Evolutionary conservation across 1,140 invertebrate species (phyloP), one percentile per base, ranked within the genome.

Genomic region (Magallana ariakensis): DNA sequence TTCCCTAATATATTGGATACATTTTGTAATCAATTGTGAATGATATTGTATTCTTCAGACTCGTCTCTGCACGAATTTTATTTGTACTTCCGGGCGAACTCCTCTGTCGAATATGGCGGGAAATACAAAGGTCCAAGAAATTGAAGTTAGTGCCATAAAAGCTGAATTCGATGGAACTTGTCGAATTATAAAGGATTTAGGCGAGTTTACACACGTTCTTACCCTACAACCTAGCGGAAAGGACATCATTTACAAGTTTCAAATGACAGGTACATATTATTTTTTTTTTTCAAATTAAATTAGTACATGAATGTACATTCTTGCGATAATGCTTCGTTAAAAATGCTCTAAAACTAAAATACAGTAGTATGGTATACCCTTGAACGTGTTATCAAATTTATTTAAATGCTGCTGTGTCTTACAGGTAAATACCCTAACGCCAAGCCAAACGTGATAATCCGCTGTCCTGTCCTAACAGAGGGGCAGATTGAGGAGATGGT

Each of bases 231-330:
- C 92, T 82, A 87, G 90, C n/a, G 86, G 92, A 33, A 85, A 90
- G 19, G 91, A 94, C 81, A 89, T 92, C 13, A 90, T 92, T 0
- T 90, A 93, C 57, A 94, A 94, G 86, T 94, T 94, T 89, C 93
- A 94, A 86, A 83, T 94, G 15, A 87, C 91, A 91, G 90, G 94
- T 94, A 90, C 84, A 62, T 83, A 19, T 54, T 16, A 80, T 60
- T 0, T 60, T 60, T 46, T 4, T 46, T 46, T 46, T 46, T 46
- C 33, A 46, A 46, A 46, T 46, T 46, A 46, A 46, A 46, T 46
- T 4, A 46, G 5, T 46, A n/a, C 33, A 46, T 46, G 2, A 4
- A 46, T 46, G 33, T 46, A 46, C 33, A 2, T 5, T 46, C 33
- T 46, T 46, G 33, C 33, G 33, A 46, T 46, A 46, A 46, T 46